Conservation (phyloP, 2,888 invertebrate species). For the Gastracanthus pulcherrimus region DNA sequence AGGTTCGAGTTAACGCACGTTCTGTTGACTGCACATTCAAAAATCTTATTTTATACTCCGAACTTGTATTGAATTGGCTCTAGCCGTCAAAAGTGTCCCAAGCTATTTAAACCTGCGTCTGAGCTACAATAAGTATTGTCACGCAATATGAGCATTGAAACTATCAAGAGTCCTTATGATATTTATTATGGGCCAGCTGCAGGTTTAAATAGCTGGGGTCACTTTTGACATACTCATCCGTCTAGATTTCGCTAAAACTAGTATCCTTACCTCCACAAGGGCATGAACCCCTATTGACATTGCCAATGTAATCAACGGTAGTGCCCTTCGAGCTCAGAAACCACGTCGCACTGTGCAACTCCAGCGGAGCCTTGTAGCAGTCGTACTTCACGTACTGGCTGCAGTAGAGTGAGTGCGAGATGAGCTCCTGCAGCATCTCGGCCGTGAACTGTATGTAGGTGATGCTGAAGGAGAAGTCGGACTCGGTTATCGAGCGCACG, state of each 20-base stretch:
- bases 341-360: conserved; percentile 93
- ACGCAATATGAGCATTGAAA: conserved; percentile 77
- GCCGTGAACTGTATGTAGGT: conserved; percentile 93
- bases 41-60: background rate
- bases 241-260: no score
- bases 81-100: no score
- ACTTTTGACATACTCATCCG: no score
- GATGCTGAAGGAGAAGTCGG: conserved; percentile 91
- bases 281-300: conserved; percentile 82
- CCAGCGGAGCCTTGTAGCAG: conserved; percentile 92
- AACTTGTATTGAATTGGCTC: no score
- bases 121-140: background rate
- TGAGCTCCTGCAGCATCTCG: conserved; percentile 93
- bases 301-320: conserved; percentile 91
- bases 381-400: conserved; percentile 94
- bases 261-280: conserved; percentile 79
- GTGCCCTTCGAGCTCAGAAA: conserved; percentile 89
- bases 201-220: no score
- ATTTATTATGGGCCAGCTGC: no score
- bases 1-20: conserved; percentile 90
- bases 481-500: conserved; percentile 87
- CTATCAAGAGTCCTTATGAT: conserved; percentile 33
- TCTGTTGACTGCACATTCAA: conserved; percentile 81
- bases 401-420: conserved; percentile 93
- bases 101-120: no score